phyloP scores from a whole-genome alignment of 2,113 vertebrate species.

The Rhagologus leucostigma region DNA sequence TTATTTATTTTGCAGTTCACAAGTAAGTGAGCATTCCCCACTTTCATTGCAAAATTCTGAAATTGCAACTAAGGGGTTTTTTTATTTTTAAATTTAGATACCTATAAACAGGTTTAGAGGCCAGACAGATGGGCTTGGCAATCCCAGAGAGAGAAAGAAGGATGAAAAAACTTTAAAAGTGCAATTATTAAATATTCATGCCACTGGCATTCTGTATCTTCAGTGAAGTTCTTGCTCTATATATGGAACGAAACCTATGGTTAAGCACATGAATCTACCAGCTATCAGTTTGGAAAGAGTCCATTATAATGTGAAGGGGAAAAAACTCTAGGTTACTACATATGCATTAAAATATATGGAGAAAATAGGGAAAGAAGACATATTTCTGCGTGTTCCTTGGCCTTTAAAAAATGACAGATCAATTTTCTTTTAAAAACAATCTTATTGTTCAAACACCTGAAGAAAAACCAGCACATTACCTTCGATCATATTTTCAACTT shows the following conservation, averaged over 20 bases:
- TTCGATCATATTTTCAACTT: constrained; percentile 36
- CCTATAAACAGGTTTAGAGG: background rate
- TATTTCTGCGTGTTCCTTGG: background rate
- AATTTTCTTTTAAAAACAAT: background rate
- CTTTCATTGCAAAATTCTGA: background rate
- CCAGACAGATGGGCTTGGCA: background rate
- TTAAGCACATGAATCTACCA: constrained; percentile 1
- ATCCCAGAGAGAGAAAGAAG: constrained; percentile 6
- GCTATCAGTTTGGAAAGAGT: constrained; percentile 8
- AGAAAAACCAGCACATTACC: background rate
- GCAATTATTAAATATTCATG: constrained; percentile 43
- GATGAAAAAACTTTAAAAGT: constrained; percentile 18
- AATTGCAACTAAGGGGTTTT: background rate
- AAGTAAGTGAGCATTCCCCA: background rate
- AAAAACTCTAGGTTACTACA: background rate
- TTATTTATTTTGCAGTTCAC: background rate
- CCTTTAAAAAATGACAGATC: background rate
- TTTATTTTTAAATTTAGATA: background rate
- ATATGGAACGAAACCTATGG: background rate
- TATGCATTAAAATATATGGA: background rate
- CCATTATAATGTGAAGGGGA: background rate
- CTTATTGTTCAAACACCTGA: background rate
- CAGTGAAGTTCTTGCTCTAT: constrained; percentile 1
- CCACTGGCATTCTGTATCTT: constrained; percentile 5
- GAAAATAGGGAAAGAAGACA: background rate